phyloP scores from a whole-genome alignment of 2,797 vertebrate genomes.

The Danio kyathit region DNA sequence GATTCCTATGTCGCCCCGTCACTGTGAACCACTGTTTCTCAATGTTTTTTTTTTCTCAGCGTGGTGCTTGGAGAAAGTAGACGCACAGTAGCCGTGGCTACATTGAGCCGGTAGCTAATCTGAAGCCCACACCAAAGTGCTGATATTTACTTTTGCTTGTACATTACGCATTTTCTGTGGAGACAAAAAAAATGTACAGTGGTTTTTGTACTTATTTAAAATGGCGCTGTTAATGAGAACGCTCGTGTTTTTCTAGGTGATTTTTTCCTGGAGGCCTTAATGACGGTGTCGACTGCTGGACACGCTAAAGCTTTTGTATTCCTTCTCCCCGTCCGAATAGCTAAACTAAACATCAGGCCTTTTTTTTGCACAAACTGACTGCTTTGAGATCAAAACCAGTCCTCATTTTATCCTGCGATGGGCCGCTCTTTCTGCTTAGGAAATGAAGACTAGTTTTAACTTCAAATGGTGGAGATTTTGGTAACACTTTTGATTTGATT shows the following conservation, averaged over 20 bases:
- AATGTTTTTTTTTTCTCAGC: conserved; percentile 37
- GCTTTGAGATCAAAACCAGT: conserved; percentile 30
- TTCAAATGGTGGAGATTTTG: not conserved
- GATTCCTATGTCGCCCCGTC: conserved; percentile 26
- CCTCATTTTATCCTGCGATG: not conserved
- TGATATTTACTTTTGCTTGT: conserved; percentile 69
- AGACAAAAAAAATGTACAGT: conserved; percentile 51
- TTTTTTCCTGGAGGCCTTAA: conserved; percentile 53
- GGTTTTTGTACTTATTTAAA: conserved; percentile 67
- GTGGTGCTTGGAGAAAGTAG: conserved; percentile 55
- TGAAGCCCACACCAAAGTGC: conserved; percentile 76
- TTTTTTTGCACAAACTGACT: conserved; percentile 23
- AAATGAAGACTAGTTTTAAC: not conserved
- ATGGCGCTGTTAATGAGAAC: conserved; percentile 45
- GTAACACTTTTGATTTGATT: not conserved
- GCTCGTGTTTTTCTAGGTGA: conserved; percentile 50
- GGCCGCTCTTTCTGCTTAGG: not conserved
- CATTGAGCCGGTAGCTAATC: conserved; percentile 55
- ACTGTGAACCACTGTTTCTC: conserved; percentile 54
- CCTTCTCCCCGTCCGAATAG: not conserved
- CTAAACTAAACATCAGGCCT: conserved; percentile 4
- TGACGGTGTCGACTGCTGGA: conserved; percentile 32
- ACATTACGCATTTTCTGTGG: conserved; percentile 67
- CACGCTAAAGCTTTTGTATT: conserved; percentile 30
- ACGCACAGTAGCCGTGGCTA: conserved; percentile 47